A percentile compares a stretch with the other conserved stretches of the same genome.
phyloP scores from a whole-genome alignment of 2,797 vertebrate species.

The Myotis vivesi region DNA sequence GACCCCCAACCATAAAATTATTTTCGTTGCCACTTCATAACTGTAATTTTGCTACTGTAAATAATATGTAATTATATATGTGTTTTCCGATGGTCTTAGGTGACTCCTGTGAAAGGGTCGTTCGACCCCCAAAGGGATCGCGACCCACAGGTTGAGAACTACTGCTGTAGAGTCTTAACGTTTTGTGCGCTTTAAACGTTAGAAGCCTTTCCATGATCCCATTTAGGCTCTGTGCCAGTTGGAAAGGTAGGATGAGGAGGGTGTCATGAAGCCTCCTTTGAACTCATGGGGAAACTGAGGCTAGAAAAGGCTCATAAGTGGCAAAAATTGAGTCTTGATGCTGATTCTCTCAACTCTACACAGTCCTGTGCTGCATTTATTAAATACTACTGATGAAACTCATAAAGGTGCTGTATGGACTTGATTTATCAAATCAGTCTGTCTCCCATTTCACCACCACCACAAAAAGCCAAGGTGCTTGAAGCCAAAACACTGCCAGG shows the following conservation, averaged over 20 bases:
- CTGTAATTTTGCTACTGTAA: too few species aligned
- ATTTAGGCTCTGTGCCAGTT: neutral
- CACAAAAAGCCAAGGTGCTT: neutral
- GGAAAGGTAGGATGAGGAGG: neutral
- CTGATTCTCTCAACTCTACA: neutral
- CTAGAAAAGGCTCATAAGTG: neutral
- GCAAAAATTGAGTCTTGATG: neutral
- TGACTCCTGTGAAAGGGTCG: too few species aligned
- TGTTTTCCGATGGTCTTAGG: too few species aligned
- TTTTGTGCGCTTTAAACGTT: neutral
- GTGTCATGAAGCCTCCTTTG: neutral
- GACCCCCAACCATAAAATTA: too few species aligned
- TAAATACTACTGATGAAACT: neutral
- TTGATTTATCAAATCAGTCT: constrained; percentile 19
- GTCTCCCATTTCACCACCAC: neutral
- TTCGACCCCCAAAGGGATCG: too few species aligned
- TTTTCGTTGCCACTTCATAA: too few species aligned
- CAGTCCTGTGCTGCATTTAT: neutral
- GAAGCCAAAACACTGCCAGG: neutral
- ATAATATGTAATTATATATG: too few species aligned
- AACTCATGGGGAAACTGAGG: neutral
- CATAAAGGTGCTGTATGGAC: neutral
- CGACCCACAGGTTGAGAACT: too few species aligned
- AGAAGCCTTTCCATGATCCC: neutral
- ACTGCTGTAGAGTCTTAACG: neutral